Base-by-base conservation (phyloP, 2,797 vertebrate species). In the Neostethus bicornis region DNA sequence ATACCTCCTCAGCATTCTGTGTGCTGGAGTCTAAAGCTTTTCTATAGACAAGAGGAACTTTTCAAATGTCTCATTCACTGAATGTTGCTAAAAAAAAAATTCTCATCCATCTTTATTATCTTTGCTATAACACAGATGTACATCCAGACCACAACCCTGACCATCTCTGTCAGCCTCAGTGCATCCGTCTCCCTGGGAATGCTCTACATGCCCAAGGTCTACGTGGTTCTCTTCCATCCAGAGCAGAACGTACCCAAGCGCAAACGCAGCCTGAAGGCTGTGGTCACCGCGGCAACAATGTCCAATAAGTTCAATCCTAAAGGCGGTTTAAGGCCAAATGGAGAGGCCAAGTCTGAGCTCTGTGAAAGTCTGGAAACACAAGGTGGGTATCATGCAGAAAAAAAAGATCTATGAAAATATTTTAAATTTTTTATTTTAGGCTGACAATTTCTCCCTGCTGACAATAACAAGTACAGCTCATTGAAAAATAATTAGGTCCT, bases 151-250 rank as follows among this genome's bases (percentile, higher is more conserved):
- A 97, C 94, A 44, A 96, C 95, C 21, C 90, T 97, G 89, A 98
- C 96, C 66, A 95, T 98, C 82, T 98, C 96, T 0, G 95, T 98
- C 69, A 97, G 95, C 87, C 94, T 98, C 83, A 97, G 96, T 80
- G 96, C 96, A 45, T 97, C 95, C 0, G 96, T 98, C 80, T 96
- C 96, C 50, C 93, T 98, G 88, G 96, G 96, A 73, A 96, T 98
- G 95, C 95, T 98, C 83, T 98, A 97, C 91, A 94, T 98, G 95
- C 96, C 96, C 53, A 98, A 98, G 89, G 95, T 97, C 84, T 98
- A 97, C 82, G 92, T 98, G 87, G 95, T 98, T 79, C 95, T 98
- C 83, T 93, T 98, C 87, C 96, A 96, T 73, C 96, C 96, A 4
- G 96, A 97, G 90, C 95, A 97, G 92, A 98, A 98, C 37, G 94